Conservation (phyloP, 2,888 invertebrate species). For the Iphiclides podalirius region DNA sequence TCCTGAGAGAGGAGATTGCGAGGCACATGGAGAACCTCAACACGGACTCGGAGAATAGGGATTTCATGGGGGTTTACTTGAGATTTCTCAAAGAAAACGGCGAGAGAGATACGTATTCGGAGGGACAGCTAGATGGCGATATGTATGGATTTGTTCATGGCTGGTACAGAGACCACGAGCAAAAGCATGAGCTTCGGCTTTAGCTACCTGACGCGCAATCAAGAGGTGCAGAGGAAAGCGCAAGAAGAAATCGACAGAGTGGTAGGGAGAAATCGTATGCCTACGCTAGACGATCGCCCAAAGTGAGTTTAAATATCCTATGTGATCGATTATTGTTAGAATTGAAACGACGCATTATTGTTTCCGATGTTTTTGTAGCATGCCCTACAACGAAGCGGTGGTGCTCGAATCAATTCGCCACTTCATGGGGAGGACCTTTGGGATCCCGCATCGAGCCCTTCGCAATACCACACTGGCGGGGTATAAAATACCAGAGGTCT, state of each 20-base stretch:
- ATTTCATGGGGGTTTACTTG: constrained; percentile 91
- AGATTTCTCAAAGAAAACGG: constrained; percentile 82
- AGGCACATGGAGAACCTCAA: constrained; percentile 84
- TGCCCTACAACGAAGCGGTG: constrained; percentile 90
- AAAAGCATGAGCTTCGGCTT: constrained; percentile 89
- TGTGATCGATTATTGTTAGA: too few species aligned
- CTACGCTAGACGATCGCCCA: constrained; percentile 84
- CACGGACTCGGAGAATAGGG: constrained; percentile 81
- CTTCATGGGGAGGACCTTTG: constrained; percentile 89
- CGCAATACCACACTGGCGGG: constrained; percentile 86
- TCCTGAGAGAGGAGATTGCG: constrained; percentile 85
- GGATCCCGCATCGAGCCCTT: constrained; percentile 89
- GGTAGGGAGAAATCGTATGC: constrained; percentile 84
- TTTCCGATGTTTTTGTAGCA: constrained; percentile 64
- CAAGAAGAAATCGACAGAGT: constrained; percentile 89
- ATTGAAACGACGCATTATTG: too few species aligned
- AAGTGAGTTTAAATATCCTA: constrained; percentile 71
- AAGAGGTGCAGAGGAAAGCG: constrained; percentile 86
- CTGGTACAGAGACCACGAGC: constrained; percentile 92
- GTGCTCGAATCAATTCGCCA: constrained; percentile 88
- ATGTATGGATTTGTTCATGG: constrained; percentile 92
- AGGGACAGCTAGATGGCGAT: constrained; percentile 88
- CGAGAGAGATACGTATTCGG: constrained; percentile 80
- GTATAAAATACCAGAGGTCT: constrained; percentile 87
- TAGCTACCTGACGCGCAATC: constrained; percentile 85